Evolutionary conservation across 2,888 invertebrate species (phyloP).

Genomic region (Conomelus anceps): DNA sequence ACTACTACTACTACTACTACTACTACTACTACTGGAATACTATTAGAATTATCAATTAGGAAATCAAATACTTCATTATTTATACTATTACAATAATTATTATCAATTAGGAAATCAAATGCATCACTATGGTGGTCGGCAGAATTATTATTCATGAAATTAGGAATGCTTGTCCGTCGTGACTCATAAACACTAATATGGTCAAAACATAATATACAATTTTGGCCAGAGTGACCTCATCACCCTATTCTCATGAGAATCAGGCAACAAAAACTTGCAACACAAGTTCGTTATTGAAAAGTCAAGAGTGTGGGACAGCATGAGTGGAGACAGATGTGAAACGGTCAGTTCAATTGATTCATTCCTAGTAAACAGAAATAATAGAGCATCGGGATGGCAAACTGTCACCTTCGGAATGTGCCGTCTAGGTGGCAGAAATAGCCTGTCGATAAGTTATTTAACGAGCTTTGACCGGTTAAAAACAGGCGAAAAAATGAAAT

Average conservation of each 20-base stretch:
- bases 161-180: too few relatives aligned
- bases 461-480: not conserved
- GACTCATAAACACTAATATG: not conserved
- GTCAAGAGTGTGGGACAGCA: not conserved
- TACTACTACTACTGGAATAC: too few relatives aligned
- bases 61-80: too few relatives aligned
- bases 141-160: too few relatives aligned
- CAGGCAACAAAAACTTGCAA: not conserved
- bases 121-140: too few relatives aligned
- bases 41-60: too few relatives aligned
- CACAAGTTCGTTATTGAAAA: not conserved
- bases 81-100: too few relatives aligned
- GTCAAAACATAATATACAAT: not conserved
- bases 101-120: too few relatives aligned
- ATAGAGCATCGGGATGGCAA: not conserved
- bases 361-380: not conserved
- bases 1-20: too few relatives aligned
- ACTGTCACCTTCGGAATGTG: not conserved
- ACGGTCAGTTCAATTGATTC: not conserved
- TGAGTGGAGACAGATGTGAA: not conserved
- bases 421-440: not conserved
- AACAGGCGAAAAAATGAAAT: not conserved
- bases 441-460: not conserved
- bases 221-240: not conserved
- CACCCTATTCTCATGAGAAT: not conserved